phyloP scores from a whole-genome alignment of 2,888 invertebrate species.

The Ophion obscuratus region DNA sequence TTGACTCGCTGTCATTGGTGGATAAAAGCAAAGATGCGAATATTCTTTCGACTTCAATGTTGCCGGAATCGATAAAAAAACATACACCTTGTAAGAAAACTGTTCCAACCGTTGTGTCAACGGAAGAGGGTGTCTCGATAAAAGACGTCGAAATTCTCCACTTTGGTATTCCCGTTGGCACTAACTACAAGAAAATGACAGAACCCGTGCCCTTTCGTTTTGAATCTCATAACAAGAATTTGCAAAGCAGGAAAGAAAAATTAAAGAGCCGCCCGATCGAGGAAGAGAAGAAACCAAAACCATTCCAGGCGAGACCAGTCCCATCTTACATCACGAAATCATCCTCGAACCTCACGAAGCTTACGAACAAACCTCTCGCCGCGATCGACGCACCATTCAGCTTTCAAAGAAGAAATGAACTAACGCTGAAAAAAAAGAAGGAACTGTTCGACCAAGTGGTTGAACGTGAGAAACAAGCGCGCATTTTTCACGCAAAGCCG shows the following conservation, averaged over 20 bases:
- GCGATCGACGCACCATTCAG: slow-evolving; percentile 80
- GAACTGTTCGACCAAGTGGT: slow-evolving; percentile 86
- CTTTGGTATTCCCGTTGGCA: slow-evolving; percentile 74
- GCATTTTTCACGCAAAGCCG: slow-evolving; percentile 90
- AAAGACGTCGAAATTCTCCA: slow-evolving; percentile 75
- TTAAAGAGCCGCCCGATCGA: slow-evolving; percentile 75
- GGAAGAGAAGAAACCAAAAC: slow-evolving; percentile 73
- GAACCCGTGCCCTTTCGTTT: slow-evolving; percentile 84
- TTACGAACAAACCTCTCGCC: slow-evolving; percentile 34
- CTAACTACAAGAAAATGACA: slow-evolving; percentile 65
- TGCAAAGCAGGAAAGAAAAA: slow-evolving; percentile 82
- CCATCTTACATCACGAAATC: slow-evolving; percentile 82
- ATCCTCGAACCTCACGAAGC: slow-evolving; percentile 40
- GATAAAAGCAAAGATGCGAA: slow-evolving; percentile 25
- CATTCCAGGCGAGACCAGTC: slow-evolving; percentile 88
- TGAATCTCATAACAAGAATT: slow-evolving; percentile 83
- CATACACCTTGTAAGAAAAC: slow-evolving; percentile 53
- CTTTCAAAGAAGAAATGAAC: slow-evolving; percentile 88
- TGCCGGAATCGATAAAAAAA: slow-evolving; percentile 38
- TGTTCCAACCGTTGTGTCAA: slow-evolving; percentile 72
- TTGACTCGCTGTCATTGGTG: neutral
- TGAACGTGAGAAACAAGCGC: slow-evolving; percentile 87
- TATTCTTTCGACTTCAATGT: slow-evolving; percentile 14
- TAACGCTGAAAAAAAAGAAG: slow-evolving; percentile 86
- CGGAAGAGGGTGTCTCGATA: slow-evolving; percentile 72